Conservation (phyloP, 2,797 vertebrate species). For the Balearica regulorum region DNA sequence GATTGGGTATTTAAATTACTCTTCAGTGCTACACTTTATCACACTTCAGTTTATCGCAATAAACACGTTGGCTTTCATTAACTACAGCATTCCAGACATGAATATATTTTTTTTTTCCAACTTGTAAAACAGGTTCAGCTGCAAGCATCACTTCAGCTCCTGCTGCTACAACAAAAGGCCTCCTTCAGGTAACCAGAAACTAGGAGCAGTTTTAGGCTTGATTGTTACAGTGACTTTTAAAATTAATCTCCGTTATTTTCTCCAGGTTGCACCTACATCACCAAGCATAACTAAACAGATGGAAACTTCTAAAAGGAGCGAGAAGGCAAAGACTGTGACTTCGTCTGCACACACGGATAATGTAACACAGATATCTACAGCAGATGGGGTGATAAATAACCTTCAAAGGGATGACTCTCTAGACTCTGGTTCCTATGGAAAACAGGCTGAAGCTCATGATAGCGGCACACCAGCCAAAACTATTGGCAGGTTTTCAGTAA, state of each 20-base stretch:
- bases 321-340: constrained; percentile 54
- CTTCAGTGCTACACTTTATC: not conserved
- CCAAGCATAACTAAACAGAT: not conserved
- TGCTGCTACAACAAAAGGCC: not conserved
- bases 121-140: constrained; percentile 56
- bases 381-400: constrained; percentile 66
- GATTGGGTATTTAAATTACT: not conserved
- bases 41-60: not conserved
- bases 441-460: constrained; percentile 68
- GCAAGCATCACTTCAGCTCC: constrained; percentile 6
- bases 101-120: not conserved
- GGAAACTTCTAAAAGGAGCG: constrained; percentile 61
- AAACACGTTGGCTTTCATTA: not conserved
- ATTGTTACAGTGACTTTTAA: not conserved
- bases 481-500: constrained; percentile 91
- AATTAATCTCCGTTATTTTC: not conserved
- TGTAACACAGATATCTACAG: constrained; percentile 44
- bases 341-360: constrained; percentile 67
- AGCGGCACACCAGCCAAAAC: constrained; percentile 78
- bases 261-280: constrained; percentile 49
- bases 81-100: not conserved
- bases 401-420: constrained; percentile 67
- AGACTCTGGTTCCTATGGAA: constrained; percentile 77
- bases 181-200: constrained; percentile 62
- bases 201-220: not conserved